Evolutionary conservation across 2,888 invertebrate genomes (phyloP), one percentile per base, ranked within the genome.

Genomic region (Apamea sordens): DNA sequence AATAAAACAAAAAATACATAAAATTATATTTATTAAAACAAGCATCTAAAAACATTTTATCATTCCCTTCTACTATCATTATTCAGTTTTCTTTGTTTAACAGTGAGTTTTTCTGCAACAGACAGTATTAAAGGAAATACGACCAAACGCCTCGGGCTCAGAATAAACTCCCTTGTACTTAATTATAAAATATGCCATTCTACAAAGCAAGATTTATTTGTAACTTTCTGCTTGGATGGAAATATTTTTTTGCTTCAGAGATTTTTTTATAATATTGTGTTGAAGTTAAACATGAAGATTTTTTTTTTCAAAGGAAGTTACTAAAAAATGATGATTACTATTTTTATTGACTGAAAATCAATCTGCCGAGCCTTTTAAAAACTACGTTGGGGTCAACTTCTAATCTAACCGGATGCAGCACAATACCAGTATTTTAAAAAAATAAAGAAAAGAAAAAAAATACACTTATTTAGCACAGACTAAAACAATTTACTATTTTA

Each of bases 151-250:
- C 82, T 61, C 73, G 71, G 76, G 84, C 78, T 68, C 74, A 59
- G 68, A 72, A 86, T 74, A 79, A 79, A 79, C 82, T 81, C 78
- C 59, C 74, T 77, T 77, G 77, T 86, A 84, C 85, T 67, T 86
- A 84, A 86, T 86, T 84, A 86, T 82, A 82, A 86, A 86, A 84
- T 79, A 82, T 86, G 82, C 71, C 85, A 85, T 82, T 79, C 68
- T 77, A 79, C 84, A 84, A 86, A 86, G 82, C 72, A 80, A 85
- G 76, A 80, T 82, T 85, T 74, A 81, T 81, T 56, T 79, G 79
- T 84, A 71, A 84, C 77, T 77, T 77, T 78, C 41, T 77, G 72
- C 63, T 77, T 18, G 64, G 64, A 68, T 76, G 63, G 56, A 15
- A 32, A 13, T n/a, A 28, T 68, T 50, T 76, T 61, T 61, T 4